Percentiles rank a stretch among this genome's conserved stretches.
phyloP scores from a whole-genome alignment of 2,888 invertebrate genomes.

The Agrotis exclamationis region DNA sequence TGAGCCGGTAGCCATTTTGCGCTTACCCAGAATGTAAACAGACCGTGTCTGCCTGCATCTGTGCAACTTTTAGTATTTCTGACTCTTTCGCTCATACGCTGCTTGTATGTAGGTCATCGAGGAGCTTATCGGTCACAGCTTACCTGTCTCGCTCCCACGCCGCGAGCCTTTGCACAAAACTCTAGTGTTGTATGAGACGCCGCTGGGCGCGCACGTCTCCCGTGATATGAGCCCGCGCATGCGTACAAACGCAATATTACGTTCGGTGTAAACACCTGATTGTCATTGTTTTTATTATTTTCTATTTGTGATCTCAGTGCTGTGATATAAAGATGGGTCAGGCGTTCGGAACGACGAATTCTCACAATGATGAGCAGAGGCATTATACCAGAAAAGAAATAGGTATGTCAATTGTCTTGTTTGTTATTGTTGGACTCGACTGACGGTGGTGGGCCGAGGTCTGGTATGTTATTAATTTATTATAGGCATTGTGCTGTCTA shows the following conservation, averaged over 20 bases:
- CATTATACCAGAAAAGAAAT: slow-evolving; percentile 87
- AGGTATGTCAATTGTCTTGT: slow-evolving; percentile 76
- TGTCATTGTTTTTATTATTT: slow-evolving; percentile 68
- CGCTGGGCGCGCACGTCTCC: slow-evolving; percentile 72
- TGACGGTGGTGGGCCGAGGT: slow-evolving; percentile 32
- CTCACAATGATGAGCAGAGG: slow-evolving; percentile 84
- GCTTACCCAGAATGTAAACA: slow-evolving; percentile 72
- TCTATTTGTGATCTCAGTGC: slow-evolving; percentile 76
- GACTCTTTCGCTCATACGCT: slow-evolving; percentile 55
- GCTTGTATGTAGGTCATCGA: slow-evolving; percentile 64
- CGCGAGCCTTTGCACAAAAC: slow-evolving; percentile 46
- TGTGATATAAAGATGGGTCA: slow-evolving; percentile 87
- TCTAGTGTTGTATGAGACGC: slow-evolving; percentile 72
- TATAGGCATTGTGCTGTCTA: slow-evolving; percentile 12
- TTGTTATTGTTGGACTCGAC: slow-evolving; percentile 61
- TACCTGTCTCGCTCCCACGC: slow-evolving; percentile 68
- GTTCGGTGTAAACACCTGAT: slow-evolving; percentile 80
- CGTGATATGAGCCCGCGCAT: slow-evolving; percentile 78
- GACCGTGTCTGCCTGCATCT: slow-evolving; percentile 72
- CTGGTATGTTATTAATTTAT: slow-evolving; percentile 23
- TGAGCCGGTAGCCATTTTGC: slow-evolving; percentile 66
- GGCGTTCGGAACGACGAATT: slow-evolving; percentile 87
- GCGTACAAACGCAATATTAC: slow-evolving; percentile 72
- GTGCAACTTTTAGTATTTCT: slow-evolving; percentile 51
- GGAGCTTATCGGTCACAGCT: slow-evolving; percentile 68